Conservation (phyloP, 2,888 invertebrate species). For the Lepas anatifera region DNA sequence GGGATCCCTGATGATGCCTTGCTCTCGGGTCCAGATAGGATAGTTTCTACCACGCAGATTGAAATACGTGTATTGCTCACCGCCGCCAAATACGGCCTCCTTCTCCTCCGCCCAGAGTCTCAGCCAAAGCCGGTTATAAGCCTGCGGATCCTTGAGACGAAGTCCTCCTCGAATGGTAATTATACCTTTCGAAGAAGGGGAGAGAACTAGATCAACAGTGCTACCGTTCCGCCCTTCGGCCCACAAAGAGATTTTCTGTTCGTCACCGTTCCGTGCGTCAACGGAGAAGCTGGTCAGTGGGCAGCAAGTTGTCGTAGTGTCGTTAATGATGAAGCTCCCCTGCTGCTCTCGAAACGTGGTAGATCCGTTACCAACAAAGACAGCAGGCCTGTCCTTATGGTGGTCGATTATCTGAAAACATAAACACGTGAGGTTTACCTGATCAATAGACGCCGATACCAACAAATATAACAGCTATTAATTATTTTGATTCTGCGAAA, state of each 20-base stretch:
- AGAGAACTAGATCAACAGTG: background rate
- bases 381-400: background rate
- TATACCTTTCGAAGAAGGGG: background rate
- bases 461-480: no score
- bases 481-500: no score
- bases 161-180: background rate
- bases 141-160: background rate
- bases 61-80: conserved; percentile 28
- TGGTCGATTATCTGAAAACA: conserved; percentile 16
- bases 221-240: background rate
- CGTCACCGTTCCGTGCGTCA: no score
- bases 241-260: background rate
- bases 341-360: conserved; percentile 15
- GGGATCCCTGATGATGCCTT: conserved; percentile 24
- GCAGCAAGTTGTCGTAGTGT: background rate
- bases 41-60: conserved; percentile 27
- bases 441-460: no score
- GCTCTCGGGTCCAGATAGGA: conserved; percentile 28
- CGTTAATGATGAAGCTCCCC: conserved; percentile 18
- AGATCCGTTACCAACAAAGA: conserved; percentile 9
- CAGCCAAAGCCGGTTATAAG: conserved; percentile 20
- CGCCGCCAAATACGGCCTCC: conserved; percentile 27
- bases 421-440: no score
- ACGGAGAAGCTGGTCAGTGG: conserved; percentile 9
- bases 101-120: conserved; percentile 17